Base-by-base conservation (phyloP, 2,113 vertebrate genomes). In the Chloebia gouldiae region DNA sequence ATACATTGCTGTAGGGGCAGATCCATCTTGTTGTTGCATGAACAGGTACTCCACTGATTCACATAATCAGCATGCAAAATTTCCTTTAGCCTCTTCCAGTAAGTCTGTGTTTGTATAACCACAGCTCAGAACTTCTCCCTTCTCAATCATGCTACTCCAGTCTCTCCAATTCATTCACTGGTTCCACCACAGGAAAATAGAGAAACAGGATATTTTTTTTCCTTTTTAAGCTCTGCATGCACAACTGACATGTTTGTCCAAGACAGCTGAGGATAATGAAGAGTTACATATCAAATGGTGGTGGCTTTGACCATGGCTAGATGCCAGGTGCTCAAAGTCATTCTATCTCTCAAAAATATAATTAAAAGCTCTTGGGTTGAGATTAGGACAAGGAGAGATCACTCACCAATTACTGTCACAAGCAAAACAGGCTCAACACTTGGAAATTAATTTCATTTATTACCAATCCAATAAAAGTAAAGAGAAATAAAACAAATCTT, bases 21-120 rank as follows among this genome's bases (percentile, higher is more conserved):
- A 63, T 15, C 24, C 2, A 1, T 35, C 59, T 64, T 1, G 0
- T 5, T 22, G 13, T 18, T 81, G 60, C 35, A 39, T 9, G 56
- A 81, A 70, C 35, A 47, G 4, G 4, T 40, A 40, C 13, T 77
- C 19, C 31, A 59, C 7, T 63, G 33, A 53, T 24, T 73, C 2
- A 2, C 10, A 23, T 28, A 84, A 61, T 8, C 76, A 73, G 25
- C n/a, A 51, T 42, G 57, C 4, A 68, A 73, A 81, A 9, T 42
- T 89, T 50, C 42, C 18, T 87, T 42, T 39, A 56, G 10, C 27
- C 21, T 72, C 37, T 56, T n/a, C 11, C 51, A 44, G 11, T 24
- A 59, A 84, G 12, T 42, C 23, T 63, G 22, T 47, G 35, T 73
- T 81, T 57, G 31, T 35, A 18, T 5, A 90, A 50, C 17, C 27